Evolutionary conservation across 2,797 vertebrate genomes (phyloP), one percentile per base, ranked within the genome.

Genomic region (Petrocephalus schoutedeni): DNA sequence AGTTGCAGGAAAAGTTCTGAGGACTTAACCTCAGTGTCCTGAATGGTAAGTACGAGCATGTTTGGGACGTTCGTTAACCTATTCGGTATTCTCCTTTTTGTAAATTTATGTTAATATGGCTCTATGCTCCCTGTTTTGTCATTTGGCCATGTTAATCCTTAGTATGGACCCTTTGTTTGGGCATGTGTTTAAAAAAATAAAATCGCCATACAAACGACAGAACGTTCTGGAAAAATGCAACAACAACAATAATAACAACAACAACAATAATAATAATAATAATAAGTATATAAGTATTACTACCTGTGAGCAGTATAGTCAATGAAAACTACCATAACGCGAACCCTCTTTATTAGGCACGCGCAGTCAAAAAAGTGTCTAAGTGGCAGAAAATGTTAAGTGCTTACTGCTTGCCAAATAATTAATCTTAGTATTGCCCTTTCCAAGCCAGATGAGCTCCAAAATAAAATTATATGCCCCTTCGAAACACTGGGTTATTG

Each of bases 341-440:
- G 14, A 23, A 45, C 19, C 36, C 2, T 19, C 32, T 16, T 16
- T 77, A 77, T 12, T 19, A 41, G 32, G 12, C 71, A 77, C 71
- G 6, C 71, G 14, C 36, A 85, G 54, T 53, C 21, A 21, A 85
- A 54, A 82, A 53, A 58, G 10, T 51, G 49, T 83, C 53, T 28
- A 36, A 85, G 12, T 85, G 54, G 28, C 84, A 58, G 84, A 58
- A 58, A 32, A 53, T 32, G 21, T 61, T 86, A 45, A 85, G 61
- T 85, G 21, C 45, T 88, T 41, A 19, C 87, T 85, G 36, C 21
- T 21, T n/a, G 16, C 21, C 23, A 8, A 92, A 90, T 93, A 94
- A 95, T 95, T 93, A 93, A 94, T 95, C 91, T 90, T 87, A 58
- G 91, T 92, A 88, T 87, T 95, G 94, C 92, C 95, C 92, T 94